Base-by-base conservation (phyloP, 2,113 vertebrate species). In the Odocoileus hemionus region DNA sequence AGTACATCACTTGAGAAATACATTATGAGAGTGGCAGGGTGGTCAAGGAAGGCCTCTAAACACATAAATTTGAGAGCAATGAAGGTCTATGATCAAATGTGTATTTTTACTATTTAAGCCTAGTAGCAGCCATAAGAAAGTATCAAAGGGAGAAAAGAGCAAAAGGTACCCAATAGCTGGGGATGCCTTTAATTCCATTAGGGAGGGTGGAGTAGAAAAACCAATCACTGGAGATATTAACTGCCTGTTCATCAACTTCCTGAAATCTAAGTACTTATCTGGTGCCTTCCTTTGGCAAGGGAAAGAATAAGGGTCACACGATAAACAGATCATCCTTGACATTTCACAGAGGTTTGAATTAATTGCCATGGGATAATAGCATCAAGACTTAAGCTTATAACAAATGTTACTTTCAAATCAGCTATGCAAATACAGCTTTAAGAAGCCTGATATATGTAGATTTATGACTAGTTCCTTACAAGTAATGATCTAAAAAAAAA, bases 351-450 rank as follows among this genome's bases (percentile, higher is more conserved):
- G 64, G 79, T 87, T 82, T n/a, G 43, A 97, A 96, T 86, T 90
- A 86, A 97, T 90, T 87, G 86, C 74, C 88, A 54, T 33, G 47
- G 79, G 91, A 94, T 91, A 98, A 97, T 78, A 92, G 88, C 91
- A 60, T 95, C 91, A 78, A 94, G 85, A 86, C 61, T 52, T 92
- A 94, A 93, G 91, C 45, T 95, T 95, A 74, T 92, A 96, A 93
- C 76, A 97, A 96, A 97, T 94, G 95, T 80, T 97, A 95, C 89
- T 93, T 97, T 98, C 94, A 95, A 96, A 97, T 96, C 95, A 96
- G 91, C 94, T 95, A 98, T 98, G 97, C 96, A 97, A 98, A 97
- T 97, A 94, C 16, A 86, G 58, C 80, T 92, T 96, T 96, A 97
- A 95, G 95, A 83, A 89, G 55, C 55, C 88, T 96, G 83, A 96